A percentile compares a stretch with the other conserved stretches of the same genome.
phyloP scores from a whole-genome alignment of 1,140 invertebrate species.

The Danaus melanippus region DNA sequence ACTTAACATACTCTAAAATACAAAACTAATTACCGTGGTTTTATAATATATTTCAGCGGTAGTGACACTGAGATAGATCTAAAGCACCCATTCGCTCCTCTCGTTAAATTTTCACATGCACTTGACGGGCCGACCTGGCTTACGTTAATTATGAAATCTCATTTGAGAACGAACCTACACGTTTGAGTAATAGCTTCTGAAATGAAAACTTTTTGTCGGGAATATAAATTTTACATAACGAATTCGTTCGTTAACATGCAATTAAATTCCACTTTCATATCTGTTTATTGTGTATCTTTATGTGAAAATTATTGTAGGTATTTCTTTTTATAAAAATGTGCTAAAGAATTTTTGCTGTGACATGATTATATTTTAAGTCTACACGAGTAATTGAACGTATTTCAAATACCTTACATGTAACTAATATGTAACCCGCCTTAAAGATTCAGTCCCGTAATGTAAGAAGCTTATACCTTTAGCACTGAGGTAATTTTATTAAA shows the following conservation, averaged over 20 bases:
- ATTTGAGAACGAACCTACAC: constrained; percentile 62
- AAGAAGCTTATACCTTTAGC: too few species aligned
- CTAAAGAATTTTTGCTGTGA: too few species aligned
- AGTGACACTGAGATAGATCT: constrained; percentile 48
- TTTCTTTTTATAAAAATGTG: too few species aligned
- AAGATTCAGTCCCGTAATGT: too few species aligned
- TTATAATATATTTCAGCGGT: constrained; percentile 16
- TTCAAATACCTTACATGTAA: too few species aligned
- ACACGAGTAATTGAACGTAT: too few species aligned
- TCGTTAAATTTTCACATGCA: constrained; percentile 71
- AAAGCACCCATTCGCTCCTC: constrained; percentile 36
- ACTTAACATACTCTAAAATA: not conserved
- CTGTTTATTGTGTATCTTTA: too few species aligned
- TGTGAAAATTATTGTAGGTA: too few species aligned
- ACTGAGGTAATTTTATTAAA: constrained; percentile 3
- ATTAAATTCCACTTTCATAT: too few species aligned
- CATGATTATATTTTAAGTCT: too few species aligned
- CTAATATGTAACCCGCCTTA: too few species aligned
- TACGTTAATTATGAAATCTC: constrained; percentile 71
- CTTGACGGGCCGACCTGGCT: constrained; percentile 64
- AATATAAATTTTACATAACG: constrained; percentile 23
- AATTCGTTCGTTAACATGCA: constrained; percentile 6
- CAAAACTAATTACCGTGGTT: constrained; percentile 18
- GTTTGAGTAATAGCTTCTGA: constrained; percentile 63
- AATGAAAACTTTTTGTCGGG: constrained; percentile 45